These are phyloP conservation scores for Pristionchus fissidentatus DNA, from an alignment of 2,888 invertebrate species.

Conservation along the genomic window DNA sequence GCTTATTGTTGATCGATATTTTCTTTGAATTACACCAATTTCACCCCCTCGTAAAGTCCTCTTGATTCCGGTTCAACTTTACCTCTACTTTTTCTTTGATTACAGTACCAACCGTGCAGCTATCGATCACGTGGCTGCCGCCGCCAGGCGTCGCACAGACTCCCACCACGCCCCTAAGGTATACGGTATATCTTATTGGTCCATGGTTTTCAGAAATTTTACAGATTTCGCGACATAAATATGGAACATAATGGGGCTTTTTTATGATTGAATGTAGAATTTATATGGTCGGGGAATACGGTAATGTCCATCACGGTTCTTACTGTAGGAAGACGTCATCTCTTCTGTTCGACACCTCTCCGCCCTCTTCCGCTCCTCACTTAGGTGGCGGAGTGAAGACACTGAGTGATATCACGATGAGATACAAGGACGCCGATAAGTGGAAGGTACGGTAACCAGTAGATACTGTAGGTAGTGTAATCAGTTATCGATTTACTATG, in stretches of 20 bases:
- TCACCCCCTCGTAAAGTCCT: neutral
- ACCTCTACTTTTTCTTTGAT: neutral
- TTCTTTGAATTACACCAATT: neutral
- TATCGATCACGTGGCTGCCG: slow-evolving; percentile 37
- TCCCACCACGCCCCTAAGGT: slow-evolving; percentile 27
- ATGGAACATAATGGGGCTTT: too few relatives aligned
- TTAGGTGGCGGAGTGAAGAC: neutral
- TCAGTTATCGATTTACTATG: too few relatives aligned
- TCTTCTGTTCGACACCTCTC: slow-evolving; percentile 22
- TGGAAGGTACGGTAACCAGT: slow-evolving; percentile 23
- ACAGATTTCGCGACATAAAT: too few relatives aligned
- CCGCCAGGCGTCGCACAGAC: neutral
- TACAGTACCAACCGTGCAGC: slow-evolving; percentile 36
- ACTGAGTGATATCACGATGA: neutral
- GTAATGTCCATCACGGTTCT: neutral
- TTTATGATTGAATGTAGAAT: too few relatives aligned
- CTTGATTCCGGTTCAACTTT: too few relatives aligned
- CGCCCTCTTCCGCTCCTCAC: neutral
- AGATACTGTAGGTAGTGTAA: neutral
- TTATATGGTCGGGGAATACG: neutral
- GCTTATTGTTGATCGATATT: neutral
- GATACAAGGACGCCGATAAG: slow-evolving; percentile 41
- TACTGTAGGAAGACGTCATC: neutral
- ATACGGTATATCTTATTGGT: neutral
- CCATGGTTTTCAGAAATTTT: neutral